Conservation (phyloP, 2,113 vertebrate species). For the Gallinago undulata region DNA sequence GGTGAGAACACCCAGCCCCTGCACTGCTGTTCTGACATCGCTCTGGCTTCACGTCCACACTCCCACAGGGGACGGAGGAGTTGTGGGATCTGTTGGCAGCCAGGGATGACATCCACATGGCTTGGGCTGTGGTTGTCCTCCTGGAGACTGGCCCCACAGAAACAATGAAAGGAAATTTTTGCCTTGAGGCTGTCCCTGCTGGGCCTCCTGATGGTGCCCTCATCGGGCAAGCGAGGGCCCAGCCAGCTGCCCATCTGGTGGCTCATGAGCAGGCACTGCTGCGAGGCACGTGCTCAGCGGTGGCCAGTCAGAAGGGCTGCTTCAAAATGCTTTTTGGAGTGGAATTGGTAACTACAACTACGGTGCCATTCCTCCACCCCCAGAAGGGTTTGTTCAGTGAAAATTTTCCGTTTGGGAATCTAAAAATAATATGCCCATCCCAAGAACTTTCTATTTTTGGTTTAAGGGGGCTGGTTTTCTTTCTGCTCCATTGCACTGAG, state of each 20-base stretch:
- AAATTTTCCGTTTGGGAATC: neutral
- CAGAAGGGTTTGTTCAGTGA: neutral
- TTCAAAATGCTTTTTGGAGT: neutral
- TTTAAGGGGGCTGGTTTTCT: neutral
- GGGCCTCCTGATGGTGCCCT: neutral
- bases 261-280: neutral
- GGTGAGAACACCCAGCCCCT: neutral
- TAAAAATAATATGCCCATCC: neutral
- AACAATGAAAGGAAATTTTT: neutral
- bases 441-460: neutral
- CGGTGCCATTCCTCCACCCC: neutral
- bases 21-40: neutral
- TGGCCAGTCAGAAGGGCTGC: neutral
- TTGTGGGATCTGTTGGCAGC: neutral
- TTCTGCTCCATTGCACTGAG: neutral
- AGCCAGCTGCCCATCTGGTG: neutral
- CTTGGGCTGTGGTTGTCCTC: neutral
- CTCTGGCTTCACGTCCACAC: neutral
- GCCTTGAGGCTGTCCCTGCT: neutral
- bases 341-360: neutral
- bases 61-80: neutral
- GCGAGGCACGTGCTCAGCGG: accelerated
- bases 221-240: accelerated
- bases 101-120: neutral
- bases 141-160: accelerated